Conservation (phyloP, 2,113 vertebrate species). For the Hyperoodon ampullatus region DNA sequence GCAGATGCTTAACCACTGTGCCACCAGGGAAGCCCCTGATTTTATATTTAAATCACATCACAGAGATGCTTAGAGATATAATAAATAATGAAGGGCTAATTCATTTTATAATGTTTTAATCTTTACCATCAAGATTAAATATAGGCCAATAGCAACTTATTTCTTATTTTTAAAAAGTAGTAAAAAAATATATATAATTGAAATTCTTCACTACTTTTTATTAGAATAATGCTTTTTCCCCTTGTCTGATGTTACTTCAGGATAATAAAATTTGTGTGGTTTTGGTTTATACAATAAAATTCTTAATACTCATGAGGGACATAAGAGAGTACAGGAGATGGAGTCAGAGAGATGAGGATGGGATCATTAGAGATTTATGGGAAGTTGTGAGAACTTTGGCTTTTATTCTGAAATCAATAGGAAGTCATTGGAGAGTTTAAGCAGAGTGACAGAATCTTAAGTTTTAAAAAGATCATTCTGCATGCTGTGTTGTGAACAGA, state of each 20-base stretch:
- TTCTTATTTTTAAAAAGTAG: neutral
- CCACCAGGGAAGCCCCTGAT: too few species aligned
- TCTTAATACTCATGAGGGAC: neutral
- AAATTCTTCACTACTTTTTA: neutral
- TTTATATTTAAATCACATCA: neutral
- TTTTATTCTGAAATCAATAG: neutral
- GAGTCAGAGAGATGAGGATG: neutral
- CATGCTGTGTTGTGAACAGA: neutral
- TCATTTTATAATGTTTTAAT: constrained; percentile 13
- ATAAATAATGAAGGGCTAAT: neutral
- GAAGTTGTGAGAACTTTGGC: neutral
- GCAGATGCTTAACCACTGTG: too few species aligned
- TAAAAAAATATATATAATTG: neutral
- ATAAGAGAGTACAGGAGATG: neutral
- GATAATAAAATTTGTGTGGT: neutral
- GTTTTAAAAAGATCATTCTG: neutral
- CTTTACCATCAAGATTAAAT: neutral
- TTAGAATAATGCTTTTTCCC: neutral
- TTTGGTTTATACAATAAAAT: neutral
- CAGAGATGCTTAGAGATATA: neutral
- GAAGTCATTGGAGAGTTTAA: neutral
- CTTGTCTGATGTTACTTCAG: neutral
- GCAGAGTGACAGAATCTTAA: neutral
- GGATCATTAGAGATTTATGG: neutral
- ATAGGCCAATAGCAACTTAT: neutral